Conservation (phyloP, 2,797 vertebrate genomes). For the Oryzias sinensis region DNA sequence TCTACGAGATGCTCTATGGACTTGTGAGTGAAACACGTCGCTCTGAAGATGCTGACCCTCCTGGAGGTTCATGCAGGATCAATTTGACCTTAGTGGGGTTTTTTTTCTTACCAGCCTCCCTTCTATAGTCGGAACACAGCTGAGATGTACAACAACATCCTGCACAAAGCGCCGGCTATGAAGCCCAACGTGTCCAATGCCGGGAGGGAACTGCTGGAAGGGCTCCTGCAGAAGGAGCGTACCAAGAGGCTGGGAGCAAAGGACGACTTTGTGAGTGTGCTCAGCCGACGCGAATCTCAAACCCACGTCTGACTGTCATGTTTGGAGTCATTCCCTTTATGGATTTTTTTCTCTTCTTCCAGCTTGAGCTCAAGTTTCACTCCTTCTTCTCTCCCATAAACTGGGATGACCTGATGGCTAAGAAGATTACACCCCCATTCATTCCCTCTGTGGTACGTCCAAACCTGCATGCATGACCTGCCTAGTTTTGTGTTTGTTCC, state of each 20-base stretch:
- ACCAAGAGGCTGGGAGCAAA: constrained; percentile 74
- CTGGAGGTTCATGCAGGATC: background rate
- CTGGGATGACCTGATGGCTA: constrained; percentile 84
- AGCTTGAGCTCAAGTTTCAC: constrained; percentile 80
- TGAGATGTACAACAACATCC: constrained; percentile 85
- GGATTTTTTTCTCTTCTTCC: constrained; percentile 10
- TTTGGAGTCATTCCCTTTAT: too few species aligned
- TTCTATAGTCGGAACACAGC: constrained; percentile 85
- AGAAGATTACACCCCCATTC: constrained; percentile 79
- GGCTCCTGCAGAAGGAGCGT: constrained; percentile 81
- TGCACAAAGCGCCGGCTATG: constrained; percentile 77
- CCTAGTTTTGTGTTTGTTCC: too few species aligned
- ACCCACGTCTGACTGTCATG: too few species aligned
- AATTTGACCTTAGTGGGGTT: background rate
- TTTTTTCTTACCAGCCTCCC: constrained; percentile 67
- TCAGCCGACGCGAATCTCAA: rapidly evolving
- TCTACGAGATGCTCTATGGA: constrained; percentile 85
- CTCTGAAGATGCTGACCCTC: background rate
- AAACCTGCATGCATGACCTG: background rate
- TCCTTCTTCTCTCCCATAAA: constrained; percentile 83
- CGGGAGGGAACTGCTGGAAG: constrained; percentile 77
- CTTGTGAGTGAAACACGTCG: constrained; percentile 66
- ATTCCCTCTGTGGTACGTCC: constrained; percentile 76
- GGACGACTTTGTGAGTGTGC: constrained; percentile 79
- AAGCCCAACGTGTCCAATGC: constrained; percentile 83